These are phyloP conservation scores for Takifugu flavidus DNA, from an alignment of 2,113 vertebrate genomes.

Conservation along the genomic window DNA sequence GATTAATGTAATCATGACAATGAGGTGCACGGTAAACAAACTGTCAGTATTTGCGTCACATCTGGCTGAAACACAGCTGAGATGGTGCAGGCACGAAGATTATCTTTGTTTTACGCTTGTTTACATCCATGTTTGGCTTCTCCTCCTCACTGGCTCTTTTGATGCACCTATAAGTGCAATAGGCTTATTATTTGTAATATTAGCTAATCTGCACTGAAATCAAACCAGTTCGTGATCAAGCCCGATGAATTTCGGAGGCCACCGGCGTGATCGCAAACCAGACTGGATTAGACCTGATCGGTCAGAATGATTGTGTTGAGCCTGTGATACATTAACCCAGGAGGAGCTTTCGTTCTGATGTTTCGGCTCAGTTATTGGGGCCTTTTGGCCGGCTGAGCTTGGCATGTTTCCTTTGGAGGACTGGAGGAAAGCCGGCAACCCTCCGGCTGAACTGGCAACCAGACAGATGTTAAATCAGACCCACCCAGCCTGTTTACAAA, in stretches of 20 bases:
- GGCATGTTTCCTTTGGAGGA: slow-evolving; percentile 32
- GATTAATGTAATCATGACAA: neutral
- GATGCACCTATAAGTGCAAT: neutral
- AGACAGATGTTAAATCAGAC: slow-evolving; percentile 42
- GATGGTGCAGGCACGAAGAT: neutral
- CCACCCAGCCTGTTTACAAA: slow-evolving; percentile 51
- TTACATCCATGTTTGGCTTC: neutral
- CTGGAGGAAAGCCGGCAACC: slow-evolving; percentile 51
- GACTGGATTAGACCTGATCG: neutral
- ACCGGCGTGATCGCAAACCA: neutral
- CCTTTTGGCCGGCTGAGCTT: slow-evolving; percentile 21
- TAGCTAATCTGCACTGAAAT: neutral
- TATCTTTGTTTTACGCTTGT: neutral
- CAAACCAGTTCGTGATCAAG: neutral
- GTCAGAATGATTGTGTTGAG: slow-evolving; percentile 7
- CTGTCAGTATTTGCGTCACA: too few relatives aligned
- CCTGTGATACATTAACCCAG: neutral
- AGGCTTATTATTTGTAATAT: neutral
- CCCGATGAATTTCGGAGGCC: neutral
- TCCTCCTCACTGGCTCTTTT: neutral
- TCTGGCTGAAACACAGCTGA: too few relatives aligned
- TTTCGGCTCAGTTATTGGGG: slow-evolving; percentile 23
- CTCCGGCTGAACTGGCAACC: slow-evolving; percentile 45
- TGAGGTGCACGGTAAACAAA: too few relatives aligned
- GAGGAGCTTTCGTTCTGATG: slow-evolving; percentile 26